Evolutionary conservation across 2,888 invertebrate genomes (phyloP), one percentile per base, ranked within the genome.

Genomic region (Drymonia ruficornis): DNA sequence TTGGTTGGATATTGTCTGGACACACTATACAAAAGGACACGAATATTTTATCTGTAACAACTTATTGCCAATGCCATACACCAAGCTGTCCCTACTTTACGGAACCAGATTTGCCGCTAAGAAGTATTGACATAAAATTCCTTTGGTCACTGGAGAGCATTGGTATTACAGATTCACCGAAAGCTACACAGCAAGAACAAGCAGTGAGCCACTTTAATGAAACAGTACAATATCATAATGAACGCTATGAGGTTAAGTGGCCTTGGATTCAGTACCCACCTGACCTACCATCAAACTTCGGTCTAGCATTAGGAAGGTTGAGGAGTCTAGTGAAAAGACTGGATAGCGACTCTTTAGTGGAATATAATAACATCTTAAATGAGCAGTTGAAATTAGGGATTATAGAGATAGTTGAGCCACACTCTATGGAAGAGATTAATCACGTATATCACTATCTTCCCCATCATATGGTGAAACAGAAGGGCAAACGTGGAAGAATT

Each of bases 211-310:
- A 53, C 9, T 53, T 53, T n/a, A 53, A 53, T 28, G 43, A 44
- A 12, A 53, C 43, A 0, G 16, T 28, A 3, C 9, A 36, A 18
- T 49, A 45, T 28, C 0, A 13, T 6, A 13, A 49, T 16, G 16
- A 16, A 6, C 2, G 53, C 1, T 53, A 53, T 36, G 6, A 44
- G 12, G 45, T 53, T 8, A 44, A 36, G 19, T 53, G 53, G 53
- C 53, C 53, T 6, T 53, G 53, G 53, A 34, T 29, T n/a, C 12
- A 53, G 5, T 49, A 45, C 15, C 49, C 53, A 7, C 49, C 53
- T 1, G 6, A 34, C 0, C 15, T 53, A 4, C 44, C 36, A 15
- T 16, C 19, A 1, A 53, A 53, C 13, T 53, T 28, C 15, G 53
- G 53, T 11, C 13, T 53, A 16, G 53, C 53, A 1, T 28, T 12